Base-by-base conservation (phyloP, 2,888 invertebrate genomes). In the Amphipoea oculea region DNA sequence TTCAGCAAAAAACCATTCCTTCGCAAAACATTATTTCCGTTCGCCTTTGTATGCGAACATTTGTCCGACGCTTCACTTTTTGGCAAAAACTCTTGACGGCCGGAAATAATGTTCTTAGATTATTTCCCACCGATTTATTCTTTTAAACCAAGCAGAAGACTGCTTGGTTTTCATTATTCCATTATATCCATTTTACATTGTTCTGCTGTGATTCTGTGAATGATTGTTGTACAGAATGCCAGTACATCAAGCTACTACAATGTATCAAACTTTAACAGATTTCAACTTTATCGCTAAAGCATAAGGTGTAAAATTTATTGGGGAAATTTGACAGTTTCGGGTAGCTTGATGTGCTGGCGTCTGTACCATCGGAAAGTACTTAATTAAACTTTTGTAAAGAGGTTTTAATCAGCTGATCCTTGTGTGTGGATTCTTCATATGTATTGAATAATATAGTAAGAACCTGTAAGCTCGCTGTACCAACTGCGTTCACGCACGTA, bases 401-500 rank as follows among this genome's bases (percentile, higher is more conserved):
- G 17, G 42, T 72, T 69, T 63, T 63, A 65, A 74, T 66, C 14
- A n/a, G 5, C 40, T 51, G 62, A 75, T 57, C 14, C 23, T 36
- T 63, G 14, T 23, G 57, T 72, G 12, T 63, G 23, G 68, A 73
- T 86, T 60, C 23, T 65, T 40, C 57, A 65, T 57, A 48, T 17
- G 36, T 63, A 67, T 71, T 75, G 69, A 42, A 76, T 78, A 71
- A n/a, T 62, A 57, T 72, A 48, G 40, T 78, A 65, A 69, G 17
- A 40, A 80, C 20, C 14, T 14, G 20, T 42, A 65, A 20, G 51
- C 71, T 76, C 42, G 73, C 72, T 81, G 70, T 77, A 81, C 83
- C 75, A 73, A 79, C 69, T 71, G 48, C 68, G 69, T 86, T 76
- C 81, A 76, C 83, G 82, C 79, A 78, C 79, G 60, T 54, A 48